phyloP scores from a whole-genome alignment of 2,888 invertebrate species.

The Hypselothyrea guttata region DNA sequence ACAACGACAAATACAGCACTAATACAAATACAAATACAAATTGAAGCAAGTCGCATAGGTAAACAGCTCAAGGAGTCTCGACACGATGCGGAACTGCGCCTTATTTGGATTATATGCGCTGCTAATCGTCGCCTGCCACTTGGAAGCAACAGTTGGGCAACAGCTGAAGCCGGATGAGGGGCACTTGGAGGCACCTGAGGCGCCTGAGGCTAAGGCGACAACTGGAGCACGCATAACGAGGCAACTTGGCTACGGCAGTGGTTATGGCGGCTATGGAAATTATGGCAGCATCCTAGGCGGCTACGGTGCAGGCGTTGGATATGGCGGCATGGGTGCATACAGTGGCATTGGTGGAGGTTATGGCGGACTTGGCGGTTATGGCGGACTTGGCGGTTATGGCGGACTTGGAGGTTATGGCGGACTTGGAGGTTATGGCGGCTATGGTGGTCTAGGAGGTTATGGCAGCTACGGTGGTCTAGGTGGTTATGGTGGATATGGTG shows the following conservation, averaged over 20 bases:
- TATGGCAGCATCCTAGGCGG: conserved; percentile 33
- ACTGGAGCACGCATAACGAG: conserved; percentile 41
- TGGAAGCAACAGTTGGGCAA: conserved; percentile 67
- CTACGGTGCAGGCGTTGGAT: conserved; percentile 12
- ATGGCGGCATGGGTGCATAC: conserved; percentile 29
- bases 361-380: conserved; percentile 26
- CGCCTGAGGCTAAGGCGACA: background rate
- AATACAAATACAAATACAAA: conserved; percentile 22
- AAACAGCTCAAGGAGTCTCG: conserved; percentile 51
- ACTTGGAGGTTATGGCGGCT: conserved; percentile 20
- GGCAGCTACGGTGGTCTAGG: conserved; percentile 24
- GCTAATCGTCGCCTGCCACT: conserved; percentile 58
- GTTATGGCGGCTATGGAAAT: background rate
- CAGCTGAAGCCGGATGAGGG: conserved; percentile 34
- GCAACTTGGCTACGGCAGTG: conserved; percentile 36
- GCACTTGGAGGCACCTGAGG: background rate
- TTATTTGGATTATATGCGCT: conserved; percentile 71
- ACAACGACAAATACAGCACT: background rate
- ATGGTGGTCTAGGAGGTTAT: conserved; percentile 14
- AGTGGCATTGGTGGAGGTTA: too few species aligned
- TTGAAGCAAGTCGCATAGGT: conserved; percentile 33
- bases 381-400: conserved; percentile 27
- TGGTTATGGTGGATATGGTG: conserved; percentile 29
- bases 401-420: conserved; percentile 28
- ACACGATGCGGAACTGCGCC: conserved; percentile 61